Evolutionary conservation across 2,888 invertebrate species (phyloP), one percentile per base, ranked within the genome.

Genomic region (Lissocephala sabroskyi): DNA sequence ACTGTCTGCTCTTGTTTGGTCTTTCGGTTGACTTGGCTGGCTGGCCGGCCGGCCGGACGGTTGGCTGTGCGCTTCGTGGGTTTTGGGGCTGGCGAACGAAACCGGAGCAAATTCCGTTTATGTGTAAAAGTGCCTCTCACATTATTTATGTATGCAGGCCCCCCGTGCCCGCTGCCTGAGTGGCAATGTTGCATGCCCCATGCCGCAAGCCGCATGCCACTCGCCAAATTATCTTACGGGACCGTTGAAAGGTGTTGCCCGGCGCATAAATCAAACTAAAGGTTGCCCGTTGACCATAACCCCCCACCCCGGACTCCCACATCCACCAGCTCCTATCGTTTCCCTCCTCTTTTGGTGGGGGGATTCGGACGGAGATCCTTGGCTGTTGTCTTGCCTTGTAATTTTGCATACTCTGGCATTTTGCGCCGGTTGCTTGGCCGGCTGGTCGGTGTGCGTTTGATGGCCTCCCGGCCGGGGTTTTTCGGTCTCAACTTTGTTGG

Each of bases 181-280:
- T n/a, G n/a, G n/a, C n/a, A n/a, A n/a, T n/a, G n/a, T n/a, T n/a
- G n/a, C 23, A 5, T 23, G 48, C 30, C 18, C 37, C 37, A 37
- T 37, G 37, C 37, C n/a, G n/a, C 23, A 5, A 5, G 48, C 30
- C 18, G 18, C 37, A 37, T 37, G 37, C 37, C 16, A 37, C 40
- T 41, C 37, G 37, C 18, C 40, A 32, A 52, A 52, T 52, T 47
- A 47, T 40, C 47, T 47, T 52, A 42, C 36, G 52, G 36, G 45
- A 39, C 45, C 36, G 48, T 37, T 52, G 52, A 52, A 52, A 52
- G 52, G 45, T 49, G 52, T 52, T 52, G 35, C 45, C 52, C 41
- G 13, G 43, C 23, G 13, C 48, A 49, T 52, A 52, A 52, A 52
- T 52, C 52, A 45, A 42, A 37, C 30, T 9, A 48, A 42, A 42